Percentiles rank a stretch among this genome's conserved stretches.
These are phyloP conservation scores for Zaprionus bogoriensis DNA, from an alignment of 2,888 invertebrate genomes.

Conservation along the genomic window DNA sequence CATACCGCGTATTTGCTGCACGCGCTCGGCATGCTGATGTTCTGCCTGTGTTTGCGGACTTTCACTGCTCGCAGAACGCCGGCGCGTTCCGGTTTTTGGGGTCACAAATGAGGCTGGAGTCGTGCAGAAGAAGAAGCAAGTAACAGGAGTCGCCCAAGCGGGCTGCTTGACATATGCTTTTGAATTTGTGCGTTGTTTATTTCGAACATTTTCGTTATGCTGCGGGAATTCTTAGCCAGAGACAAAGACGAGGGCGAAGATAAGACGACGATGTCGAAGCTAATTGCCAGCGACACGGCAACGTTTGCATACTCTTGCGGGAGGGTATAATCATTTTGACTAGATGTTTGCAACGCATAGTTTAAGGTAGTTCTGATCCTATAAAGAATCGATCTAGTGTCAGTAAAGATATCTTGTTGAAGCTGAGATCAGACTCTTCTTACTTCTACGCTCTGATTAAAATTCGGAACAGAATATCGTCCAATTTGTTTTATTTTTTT, in stretches of 20 bases:
- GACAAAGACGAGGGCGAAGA: neutral
- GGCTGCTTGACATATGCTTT: conserved; percentile 16
- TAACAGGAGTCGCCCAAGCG: too few species aligned
- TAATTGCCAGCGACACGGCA: conserved; percentile 62
- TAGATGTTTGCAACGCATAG: too few species aligned
- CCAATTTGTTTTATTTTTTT: too few species aligned
- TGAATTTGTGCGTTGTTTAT: conserved; percentile 20
- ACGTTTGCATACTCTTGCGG: neutral
- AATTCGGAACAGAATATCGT: too few species aligned
- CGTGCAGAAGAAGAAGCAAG: neutral
- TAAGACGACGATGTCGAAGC: conserved; percentile 13
- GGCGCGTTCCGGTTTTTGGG: conserved; percentile 24
- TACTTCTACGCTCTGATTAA: too few species aligned
- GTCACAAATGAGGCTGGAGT: conserved; percentile 8
- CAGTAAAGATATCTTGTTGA: too few species aligned
- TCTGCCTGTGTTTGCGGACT: conserved; percentile 27
- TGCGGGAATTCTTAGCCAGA: conserved; percentile 44
- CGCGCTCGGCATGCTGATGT: conserved; percentile 23
- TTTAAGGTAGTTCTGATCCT: too few species aligned
- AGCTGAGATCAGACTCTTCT: too few species aligned
- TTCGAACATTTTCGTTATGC: conserved; percentile 2
- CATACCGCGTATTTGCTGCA: conserved; percentile 26
- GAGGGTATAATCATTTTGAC: too few species aligned
- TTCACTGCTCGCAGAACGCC: conserved; percentile 54
- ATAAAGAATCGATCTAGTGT: too few species aligned